Percentiles rank a stretch among this genome's conserved stretches.
These are phyloP conservation scores for Drosophila formosana DNA, from an alignment of 2,888 invertebrate genomes.

Conservation along the genomic window DNA sequence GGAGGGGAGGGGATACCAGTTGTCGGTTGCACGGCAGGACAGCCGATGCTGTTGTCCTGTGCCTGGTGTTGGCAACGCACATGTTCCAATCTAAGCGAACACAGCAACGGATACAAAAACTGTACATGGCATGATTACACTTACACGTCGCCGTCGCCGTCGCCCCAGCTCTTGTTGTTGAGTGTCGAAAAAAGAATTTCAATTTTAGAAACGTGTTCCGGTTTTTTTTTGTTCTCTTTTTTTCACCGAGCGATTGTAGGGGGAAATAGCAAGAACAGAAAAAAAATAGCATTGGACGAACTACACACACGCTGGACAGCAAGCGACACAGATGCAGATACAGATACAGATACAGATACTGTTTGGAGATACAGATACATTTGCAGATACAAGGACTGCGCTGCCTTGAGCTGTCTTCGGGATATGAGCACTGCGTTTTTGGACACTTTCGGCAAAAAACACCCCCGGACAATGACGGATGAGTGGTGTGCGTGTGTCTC, in stretches of 20 bases:
- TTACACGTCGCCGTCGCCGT: constrained; percentile 39
- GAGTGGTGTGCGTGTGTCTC: constrained; percentile 37
- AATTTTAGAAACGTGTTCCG: constrained; percentile 78
- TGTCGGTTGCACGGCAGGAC: constrained; percentile 30
- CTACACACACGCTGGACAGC: constrained; percentile 35
- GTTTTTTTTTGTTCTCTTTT: constrained; percentile 37
- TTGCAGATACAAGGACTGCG: constrained; percentile 48
- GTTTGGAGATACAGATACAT: constrained; percentile 20
- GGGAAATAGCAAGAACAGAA: constrained; percentile 37
- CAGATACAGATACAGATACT: constrained; percentile 17
- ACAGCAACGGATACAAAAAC: constrained; percentile 64
- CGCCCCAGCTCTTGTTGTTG: constrained; percentile 19
- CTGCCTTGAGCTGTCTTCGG: constrained; percentile 77
- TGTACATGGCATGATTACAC: constrained; percentile 77
- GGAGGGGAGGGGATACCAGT: constrained; percentile 17
- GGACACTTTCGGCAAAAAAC: constrained; percentile 64
- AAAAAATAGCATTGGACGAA: constrained; percentile 19
- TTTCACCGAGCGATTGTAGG: constrained; percentile 43
- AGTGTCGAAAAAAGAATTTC: constrained; percentile 66
- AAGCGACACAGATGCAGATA: constrained; percentile 21
- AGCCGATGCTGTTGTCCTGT: constrained; percentile 58
- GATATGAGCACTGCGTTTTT: constrained; percentile 51
- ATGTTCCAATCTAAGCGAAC: constrained; percentile 76
- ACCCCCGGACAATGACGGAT: constrained; percentile 79
- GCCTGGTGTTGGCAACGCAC: constrained; percentile 75